Conservation (phyloP, 2,888 invertebrate genomes). For the Pelosia muscerda region DNA sequence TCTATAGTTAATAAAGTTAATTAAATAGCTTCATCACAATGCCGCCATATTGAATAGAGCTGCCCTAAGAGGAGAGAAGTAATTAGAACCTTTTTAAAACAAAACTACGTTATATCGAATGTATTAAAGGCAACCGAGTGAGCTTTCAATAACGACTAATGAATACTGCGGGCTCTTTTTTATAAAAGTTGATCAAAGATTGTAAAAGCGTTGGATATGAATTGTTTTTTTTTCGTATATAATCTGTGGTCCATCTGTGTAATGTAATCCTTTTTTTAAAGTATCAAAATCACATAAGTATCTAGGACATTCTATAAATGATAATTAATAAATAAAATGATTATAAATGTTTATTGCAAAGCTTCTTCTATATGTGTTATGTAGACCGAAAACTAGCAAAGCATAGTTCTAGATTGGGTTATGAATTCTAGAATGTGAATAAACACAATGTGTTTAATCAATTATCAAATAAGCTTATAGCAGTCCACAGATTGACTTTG, state of each 20-base stretch:
- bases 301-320: too few species aligned
- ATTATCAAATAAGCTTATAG: too few species aligned
- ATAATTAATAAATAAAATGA: too few species aligned
- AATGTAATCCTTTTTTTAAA: not conserved
- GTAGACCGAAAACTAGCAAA: too few species aligned
- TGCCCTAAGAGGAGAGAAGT: slow-evolving; percentile 49
- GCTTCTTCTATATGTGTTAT: too few species aligned
- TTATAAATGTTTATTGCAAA: too few species aligned
- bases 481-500: too few species aligned
- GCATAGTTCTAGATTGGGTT: too few species aligned
- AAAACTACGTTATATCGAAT: slow-evolving; percentile 65
- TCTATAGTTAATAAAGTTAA: slow-evolving; percentile 50
- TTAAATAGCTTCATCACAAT: slow-evolving; percentile 43
- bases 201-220: slow-evolving; percentile 45
- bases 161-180: slow-evolving; percentile 69
- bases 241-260: too few species aligned
- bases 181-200: slow-evolving; percentile 47
- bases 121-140: slow-evolving; percentile 65
- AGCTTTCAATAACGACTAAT: slow-evolving; percentile 83
- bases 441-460: too few species aligned
- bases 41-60: slow-evolving; percentile 46
- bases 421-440: too few species aligned
- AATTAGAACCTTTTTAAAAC: slow-evolving; percentile 71
- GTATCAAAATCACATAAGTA: too few species aligned
- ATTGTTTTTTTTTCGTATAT: not conserved